These are phyloP conservation scores for Drosophila pseudoobscura DNA, from an alignment of 1,140 invertebrate genomes.

Conservation along the genomic window DNA sequence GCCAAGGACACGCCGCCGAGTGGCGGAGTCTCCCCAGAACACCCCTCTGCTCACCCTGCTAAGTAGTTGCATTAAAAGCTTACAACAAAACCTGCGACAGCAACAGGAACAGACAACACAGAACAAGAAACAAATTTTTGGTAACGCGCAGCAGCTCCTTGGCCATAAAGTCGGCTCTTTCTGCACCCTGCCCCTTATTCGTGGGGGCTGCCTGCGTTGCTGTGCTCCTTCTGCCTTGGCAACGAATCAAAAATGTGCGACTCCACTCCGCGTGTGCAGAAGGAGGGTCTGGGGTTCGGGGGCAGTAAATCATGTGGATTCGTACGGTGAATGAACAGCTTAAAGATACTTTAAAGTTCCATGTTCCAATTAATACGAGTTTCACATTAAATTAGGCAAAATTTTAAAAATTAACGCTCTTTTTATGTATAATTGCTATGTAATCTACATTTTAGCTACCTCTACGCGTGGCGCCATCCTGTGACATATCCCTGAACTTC, in stretches of 20 bases:
- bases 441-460: too few relatives aligned
- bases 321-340: constrained; percentile 1
- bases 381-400: too few relatives aligned
- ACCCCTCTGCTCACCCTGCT: constrained; percentile 24
- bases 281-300: not conserved
- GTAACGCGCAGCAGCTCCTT: constrained; percentile 23
- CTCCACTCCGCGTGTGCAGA: constrained; percentile 7
- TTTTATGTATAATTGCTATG: too few relatives aligned
- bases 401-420: too few relatives aligned
- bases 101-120: constrained; percentile 42
- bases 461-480: too few relatives aligned
- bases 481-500: too few relatives aligned
- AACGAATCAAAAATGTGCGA: constrained; percentile 54
- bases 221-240: constrained; percentile 43
- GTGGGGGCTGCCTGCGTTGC: not conserved
- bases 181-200: not conserved
- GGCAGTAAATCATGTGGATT: constrained; percentile 31
- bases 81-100: constrained; percentile 56
- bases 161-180: constrained; percentile 38
- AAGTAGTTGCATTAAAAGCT: constrained; percentile 80
- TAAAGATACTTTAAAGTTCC: constrained; percentile 10
- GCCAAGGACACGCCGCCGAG: constrained; percentile 61
- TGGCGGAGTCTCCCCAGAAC: not conserved
- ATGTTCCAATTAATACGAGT: too few relatives aligned
- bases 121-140: constrained; percentile 66